phyloP scores from a whole-genome alignment of 2,888 invertebrate genomes.

The Microctonus hyperodae region DNA sequence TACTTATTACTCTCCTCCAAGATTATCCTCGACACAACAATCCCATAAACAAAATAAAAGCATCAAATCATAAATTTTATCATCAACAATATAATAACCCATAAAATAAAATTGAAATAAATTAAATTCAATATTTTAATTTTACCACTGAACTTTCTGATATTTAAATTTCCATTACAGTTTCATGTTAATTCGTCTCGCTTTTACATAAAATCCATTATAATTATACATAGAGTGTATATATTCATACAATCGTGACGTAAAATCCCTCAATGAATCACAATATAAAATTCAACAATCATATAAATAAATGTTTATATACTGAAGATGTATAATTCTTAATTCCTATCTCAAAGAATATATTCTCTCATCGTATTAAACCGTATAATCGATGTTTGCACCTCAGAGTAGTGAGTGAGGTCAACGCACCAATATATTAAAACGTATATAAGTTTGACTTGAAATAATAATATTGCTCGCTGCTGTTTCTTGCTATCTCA shows the following conservation, averaged over 20 bases:
- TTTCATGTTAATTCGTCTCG: constrained; percentile 7
- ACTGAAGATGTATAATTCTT: not conserved
- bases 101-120: too few species aligned
- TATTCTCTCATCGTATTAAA: constrained; percentile 24
- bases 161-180: not conserved
- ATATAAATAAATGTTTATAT: not conserved
- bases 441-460: constrained; percentile 15
- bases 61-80: not conserved
- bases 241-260: not conserved
- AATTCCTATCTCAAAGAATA: not conserved
- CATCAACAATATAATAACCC: too few species aligned
- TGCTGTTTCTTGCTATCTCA: constrained; percentile 22
- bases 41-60: constrained; percentile 14
- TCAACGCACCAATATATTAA: constrained; percentile 33
- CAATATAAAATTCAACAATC: not conserved
- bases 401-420: constrained; percentile 26
- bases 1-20: not conserved
- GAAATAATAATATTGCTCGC: not conserved
- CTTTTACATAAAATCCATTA: not conserved
- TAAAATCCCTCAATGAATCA: constrained; percentile 19
- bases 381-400: constrained; percentile 31
- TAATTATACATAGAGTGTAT: not conserved
- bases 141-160: too few species aligned
- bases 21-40: not conserved
- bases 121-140: too few species aligned